A percentile compares a stretch with the other conserved stretches of the same genome.
Conservation (phyloP, 1,140 invertebrate species). For the Drosophila sulfurigaster region DNA sequence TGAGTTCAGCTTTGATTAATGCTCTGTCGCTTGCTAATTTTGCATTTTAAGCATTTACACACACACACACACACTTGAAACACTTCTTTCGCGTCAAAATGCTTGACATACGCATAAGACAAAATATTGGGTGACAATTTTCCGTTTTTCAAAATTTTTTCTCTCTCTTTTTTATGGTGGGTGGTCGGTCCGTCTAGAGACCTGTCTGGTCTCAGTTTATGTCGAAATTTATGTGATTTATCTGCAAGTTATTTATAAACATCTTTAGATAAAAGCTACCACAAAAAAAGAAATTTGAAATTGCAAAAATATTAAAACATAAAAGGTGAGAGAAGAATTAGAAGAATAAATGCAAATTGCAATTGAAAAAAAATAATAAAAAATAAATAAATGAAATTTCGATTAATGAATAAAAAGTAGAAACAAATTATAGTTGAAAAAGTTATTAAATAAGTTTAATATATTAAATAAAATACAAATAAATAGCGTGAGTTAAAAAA, state of each 20-base stretch:
- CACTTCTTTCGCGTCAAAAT: constrained; percentile 19
- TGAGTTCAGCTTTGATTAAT: constrained; percentile 70
- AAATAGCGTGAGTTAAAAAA: background rate
- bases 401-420: too few relatives aligned
- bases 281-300: background rate
- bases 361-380: background rate
- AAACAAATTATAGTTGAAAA: too few relatives aligned
- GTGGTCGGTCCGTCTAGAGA: constrained; percentile 33
- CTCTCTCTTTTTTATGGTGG: constrained; percentile 3
- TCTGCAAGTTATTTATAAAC: constrained; percentile 21
- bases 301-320: background rate
- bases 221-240: constrained; percentile 40
- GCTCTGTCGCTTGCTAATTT: constrained; percentile 55
- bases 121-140: constrained; percentile 47
- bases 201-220: constrained; percentile 21
- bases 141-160: background rate
- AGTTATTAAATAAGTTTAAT: too few relatives aligned
- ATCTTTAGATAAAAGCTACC: constrained; percentile 2
- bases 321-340: background rate
- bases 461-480: too few relatives aligned
- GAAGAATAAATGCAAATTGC: background rate
- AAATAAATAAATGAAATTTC: background rate
- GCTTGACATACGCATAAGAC: constrained; percentile 17
- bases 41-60: constrained; percentile 58
- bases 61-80: constrained; percentile 18